Evolutionary conservation across 2,113 vertebrate genomes (phyloP).

Genomic region (Carassius gibelio): DNA sequence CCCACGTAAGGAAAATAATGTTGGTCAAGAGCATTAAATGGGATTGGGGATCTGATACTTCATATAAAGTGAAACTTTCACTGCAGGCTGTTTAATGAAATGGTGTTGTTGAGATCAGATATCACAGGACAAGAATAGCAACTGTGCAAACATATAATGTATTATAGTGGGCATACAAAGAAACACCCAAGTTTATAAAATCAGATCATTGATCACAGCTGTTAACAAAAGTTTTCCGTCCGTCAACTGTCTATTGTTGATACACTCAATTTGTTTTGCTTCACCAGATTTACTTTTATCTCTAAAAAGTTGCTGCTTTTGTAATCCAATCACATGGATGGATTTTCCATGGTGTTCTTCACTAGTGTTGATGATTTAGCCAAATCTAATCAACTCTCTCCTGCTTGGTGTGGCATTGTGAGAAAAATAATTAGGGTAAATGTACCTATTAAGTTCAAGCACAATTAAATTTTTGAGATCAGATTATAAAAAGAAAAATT

Average conservation of each 20-base stretch:
- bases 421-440: too few species aligned
- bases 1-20: too few species aligned
- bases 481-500: too few species aligned
- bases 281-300: not conserved
- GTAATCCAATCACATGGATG: too few species aligned
- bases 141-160: slow-evolving; percentile 11
- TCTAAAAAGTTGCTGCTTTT: not conserved
- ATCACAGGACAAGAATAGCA: slow-evolving; percentile 42
- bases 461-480: too few species aligned
- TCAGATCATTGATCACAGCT: not conserved
- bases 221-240: not conserved
- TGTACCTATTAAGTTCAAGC: too few species aligned
- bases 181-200: too few species aligned
- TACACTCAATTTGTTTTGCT: not conserved
- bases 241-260: not conserved
- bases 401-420: too few species aligned
- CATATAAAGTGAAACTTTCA: not conserved
- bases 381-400: too few species aligned
- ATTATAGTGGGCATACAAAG: not conserved
- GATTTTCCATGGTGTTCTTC: too few species aligned
- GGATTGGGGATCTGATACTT: not conserved
- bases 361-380: too few species aligned
- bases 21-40: not conserved
- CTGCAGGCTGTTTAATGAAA: slow-evolving; percentile 8
- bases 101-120: slow-evolving; percentile 28